Conservation (phyloP, 2,888 invertebrate species). For the Leucozona laternaria region DNA sequence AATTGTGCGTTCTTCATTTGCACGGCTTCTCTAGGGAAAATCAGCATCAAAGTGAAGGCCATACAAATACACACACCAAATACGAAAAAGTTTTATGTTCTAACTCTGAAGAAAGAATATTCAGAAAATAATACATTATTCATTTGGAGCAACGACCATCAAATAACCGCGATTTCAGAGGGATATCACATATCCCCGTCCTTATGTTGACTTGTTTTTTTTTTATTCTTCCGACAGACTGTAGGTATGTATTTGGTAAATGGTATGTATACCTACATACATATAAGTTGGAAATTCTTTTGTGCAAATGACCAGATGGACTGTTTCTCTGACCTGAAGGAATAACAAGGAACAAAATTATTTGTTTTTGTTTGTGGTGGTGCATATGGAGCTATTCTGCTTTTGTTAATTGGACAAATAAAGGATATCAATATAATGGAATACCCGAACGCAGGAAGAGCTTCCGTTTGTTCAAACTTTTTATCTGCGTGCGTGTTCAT, state of each 20-base stretch:
- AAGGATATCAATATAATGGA: background rate
- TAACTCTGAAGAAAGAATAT: background rate
- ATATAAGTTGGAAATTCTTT: background rate
- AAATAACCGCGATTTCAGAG: constrained; percentile 14
- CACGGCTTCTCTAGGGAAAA: constrained; percentile 36
- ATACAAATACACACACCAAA: constrained; percentile 16
- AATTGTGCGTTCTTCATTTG: constrained; percentile 25
- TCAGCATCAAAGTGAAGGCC: constrained; percentile 4
- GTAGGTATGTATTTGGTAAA: background rate
- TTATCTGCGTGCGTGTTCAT: background rate
- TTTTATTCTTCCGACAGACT: background rate
- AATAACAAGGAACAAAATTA: background rate
- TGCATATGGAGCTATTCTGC: background rate
- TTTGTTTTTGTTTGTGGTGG: background rate
- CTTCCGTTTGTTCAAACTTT: constrained; percentile 5
- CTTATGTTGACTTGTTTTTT: constrained; percentile 5
- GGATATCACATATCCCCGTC: constrained; percentile 50
- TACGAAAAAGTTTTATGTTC: constrained; percentile 5
- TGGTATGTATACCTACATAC: background rate
- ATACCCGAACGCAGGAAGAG: background rate
- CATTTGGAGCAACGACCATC: constrained; percentile 1
- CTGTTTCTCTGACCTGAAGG: constrained; percentile 49
- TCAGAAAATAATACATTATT: background rate
- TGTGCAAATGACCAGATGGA: constrained; percentile 51
- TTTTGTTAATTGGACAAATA: constrained; percentile 11